Base-by-base conservation (phyloP, 2,888 invertebrate genomes). In the Chrysolina oricalcia region DNA sequence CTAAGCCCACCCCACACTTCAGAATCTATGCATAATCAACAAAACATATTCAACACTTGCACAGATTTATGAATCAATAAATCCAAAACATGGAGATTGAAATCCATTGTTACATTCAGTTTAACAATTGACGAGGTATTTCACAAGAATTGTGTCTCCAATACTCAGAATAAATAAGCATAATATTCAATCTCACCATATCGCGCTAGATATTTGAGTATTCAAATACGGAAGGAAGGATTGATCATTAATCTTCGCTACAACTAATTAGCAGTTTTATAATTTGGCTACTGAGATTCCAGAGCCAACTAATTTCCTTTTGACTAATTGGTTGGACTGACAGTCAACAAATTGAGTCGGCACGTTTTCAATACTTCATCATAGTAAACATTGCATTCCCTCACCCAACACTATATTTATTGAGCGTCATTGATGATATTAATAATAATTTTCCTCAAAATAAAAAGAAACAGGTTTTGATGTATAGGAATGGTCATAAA, bases 1-100 rank as follows among this genome's bases (percentile, higher is more conserved):
- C 27, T 59, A 59, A 23, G 23, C 59, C 59, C 59, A 59, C 35
- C 35, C 59, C 15, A 23, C 59, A 35, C 59, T 59, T 27, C 27
- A 59, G 35, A 35, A 59, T 35, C 27, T 35, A 59, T 59, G 59
- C 59, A 59, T 59, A 35, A 59, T n/a, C 19, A 53, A 53, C 53
- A 19, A 27, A 59, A 59, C 59, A 59, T n/a, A 59, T 59, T 59
- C 59, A 59, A 23, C 59, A 59, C n/a, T 35, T 59, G 59, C 59
- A 59, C 35, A 27, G 27, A 59, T 59, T 59, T 35, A 59, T 35
- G 59, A 59, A 59, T 27, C 35, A 35, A 59, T 59, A 21, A 53
- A 53, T 53, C 53, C 53, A 6, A 53, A 53, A 53, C 53, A 53
- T 53, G 53, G 53, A 53, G 53, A 21, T 21, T 53, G 53, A 53